Conservation (phyloP, 2,797 vertebrate species). For the Sylvilagus floridanus region DNA sequence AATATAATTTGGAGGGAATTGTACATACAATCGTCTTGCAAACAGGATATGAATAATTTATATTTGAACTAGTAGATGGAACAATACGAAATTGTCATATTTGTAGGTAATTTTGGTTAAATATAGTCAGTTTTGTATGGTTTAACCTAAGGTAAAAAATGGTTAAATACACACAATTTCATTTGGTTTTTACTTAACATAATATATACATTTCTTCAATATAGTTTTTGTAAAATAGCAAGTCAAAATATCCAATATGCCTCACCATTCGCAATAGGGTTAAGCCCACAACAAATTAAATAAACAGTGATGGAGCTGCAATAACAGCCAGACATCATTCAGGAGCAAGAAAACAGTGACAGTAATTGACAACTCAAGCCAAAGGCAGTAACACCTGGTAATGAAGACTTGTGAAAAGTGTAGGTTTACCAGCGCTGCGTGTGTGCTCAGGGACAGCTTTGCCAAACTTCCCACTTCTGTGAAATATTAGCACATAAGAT, state of each 20-base stretch:
- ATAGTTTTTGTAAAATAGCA: conserved; percentile 22
- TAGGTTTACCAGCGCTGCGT: not conserved
- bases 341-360: not conserved
- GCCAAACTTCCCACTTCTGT: not conserved
- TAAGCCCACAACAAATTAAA: conserved; percentile 48
- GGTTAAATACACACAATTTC: not conserved
- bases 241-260: conserved; percentile 19
- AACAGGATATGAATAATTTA: conserved; percentile 56
- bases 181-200: not conserved
- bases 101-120: not conserved
- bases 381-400: not conserved
- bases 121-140: not conserved
- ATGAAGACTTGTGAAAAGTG: not conserved
- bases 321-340: conserved; percentile 14
- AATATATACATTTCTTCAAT: not conserved
- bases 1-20: conserved; percentile 49
- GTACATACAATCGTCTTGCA: not conserved
- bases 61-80: conserved; percentile 31
- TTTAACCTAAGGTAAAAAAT: conserved; percentile 5
- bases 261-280: not conserved
- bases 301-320: conserved; percentile 1
- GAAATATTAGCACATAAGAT: not conserved
- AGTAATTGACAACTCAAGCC: not conserved
- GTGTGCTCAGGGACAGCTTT: not conserved
- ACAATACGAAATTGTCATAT: not conserved